Evolutionary conservation across 1,140 invertebrate species (phyloP).

Genomic region (Samia ricini): DNA sequence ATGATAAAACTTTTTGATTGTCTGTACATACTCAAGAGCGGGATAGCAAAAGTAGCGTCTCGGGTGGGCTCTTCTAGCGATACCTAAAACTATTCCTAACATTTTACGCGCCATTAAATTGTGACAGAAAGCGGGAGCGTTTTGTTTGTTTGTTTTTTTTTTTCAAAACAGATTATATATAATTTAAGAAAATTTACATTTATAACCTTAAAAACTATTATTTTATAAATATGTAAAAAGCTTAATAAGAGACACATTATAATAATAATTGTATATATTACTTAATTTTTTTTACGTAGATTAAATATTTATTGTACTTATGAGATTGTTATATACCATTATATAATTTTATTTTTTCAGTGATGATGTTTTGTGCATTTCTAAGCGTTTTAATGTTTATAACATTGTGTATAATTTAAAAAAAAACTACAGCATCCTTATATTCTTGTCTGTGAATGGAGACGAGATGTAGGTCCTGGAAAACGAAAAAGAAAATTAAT

Average conservation of each 20-base stretch:
- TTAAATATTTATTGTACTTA: slow-evolving; percentile 42
- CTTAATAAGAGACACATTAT: slow-evolving; percentile 28
- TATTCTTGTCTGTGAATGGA: slow-evolving; percentile 79
- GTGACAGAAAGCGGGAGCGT: slow-evolving; percentile 13
- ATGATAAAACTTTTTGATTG: neutral
- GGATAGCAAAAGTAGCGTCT: slow-evolving; percentile 1
- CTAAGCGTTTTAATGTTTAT: slow-evolving; percentile 16
- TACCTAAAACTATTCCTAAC: slow-evolving; percentile 8
- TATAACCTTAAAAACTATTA: slow-evolving; percentile 2
- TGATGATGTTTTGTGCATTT: slow-evolving; percentile 16
- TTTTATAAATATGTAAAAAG: slow-evolving; percentile 64
- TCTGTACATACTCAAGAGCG: neutral
- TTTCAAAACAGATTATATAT: slow-evolving; percentile 3
- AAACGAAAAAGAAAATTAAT: slow-evolving; percentile 35
- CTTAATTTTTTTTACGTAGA: slow-evolving; percentile 33
- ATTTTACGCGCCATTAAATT: slow-evolving; percentile 3
- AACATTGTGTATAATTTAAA: slow-evolving; percentile 48
- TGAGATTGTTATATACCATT: slow-evolving; percentile 24
- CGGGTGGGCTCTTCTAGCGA: slow-evolving; percentile 9
- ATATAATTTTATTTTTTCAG: slow-evolving; percentile 7
- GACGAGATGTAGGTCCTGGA: slow-evolving; percentile 80
- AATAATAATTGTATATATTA: slow-evolving; percentile 52
- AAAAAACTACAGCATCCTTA: slow-evolving; percentile 77
- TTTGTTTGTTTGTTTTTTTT: too few species aligned
- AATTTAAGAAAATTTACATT: slow-evolving; percentile 10